Base-by-base conservation (phyloP, 2,113 vertebrate genomes). In the rabbit (Oryctolagus cuniculus) region DNA sequence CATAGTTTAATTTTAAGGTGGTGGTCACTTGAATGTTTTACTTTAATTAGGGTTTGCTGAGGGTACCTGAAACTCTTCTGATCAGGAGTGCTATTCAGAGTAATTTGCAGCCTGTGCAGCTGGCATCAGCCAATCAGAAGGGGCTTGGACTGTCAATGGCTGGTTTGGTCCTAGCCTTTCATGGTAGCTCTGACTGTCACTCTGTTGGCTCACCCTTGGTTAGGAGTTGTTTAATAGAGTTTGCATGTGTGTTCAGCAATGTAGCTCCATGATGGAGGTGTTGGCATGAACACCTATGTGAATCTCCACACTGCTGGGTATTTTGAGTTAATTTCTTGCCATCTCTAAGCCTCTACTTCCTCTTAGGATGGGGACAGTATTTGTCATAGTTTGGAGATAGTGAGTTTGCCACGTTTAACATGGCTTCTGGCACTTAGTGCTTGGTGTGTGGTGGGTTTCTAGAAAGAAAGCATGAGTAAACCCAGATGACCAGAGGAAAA, bases 1-100 rank as follows among this genome's bases (percentile, higher is more conserved):
- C 38, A 38, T 38, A 24, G 16, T 90, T 79, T 93, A 70, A 80
- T 91, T 80, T 67, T 72, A 79, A 94, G 58, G 89, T 96, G 94
- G 86, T 38, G 89, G 87, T 78, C 87, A 87, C 51, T 84, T 87
- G 36, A 95, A 89, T 89, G 29, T 36, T 94, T 94, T 38, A 10
- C 53, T 75, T 91, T 73, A 91, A 87, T 97, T 96, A 84, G 22
- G 22, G 63, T 90, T 95, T 87, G 72, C 53, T 80, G 87, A 96
- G 91, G 90, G 75, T 89, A 93, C 83, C 53, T 67, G 79, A 77
- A 94, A 84, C 74, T 80, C 55, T 31, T 70, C n/a, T 53, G 69
- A 72, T 31, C 36, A 63, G 53, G 58, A 84, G 72, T 25, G 53
- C 66, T 82, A 69, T 22, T 89, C 81, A 51, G 11, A 88, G 51